Percentiles rank a stretch among this genome's conserved stretches.
Evolutionary conservation across 2,888 invertebrate species (phyloP).

Genomic region (Leptopilina myrica): DNA sequence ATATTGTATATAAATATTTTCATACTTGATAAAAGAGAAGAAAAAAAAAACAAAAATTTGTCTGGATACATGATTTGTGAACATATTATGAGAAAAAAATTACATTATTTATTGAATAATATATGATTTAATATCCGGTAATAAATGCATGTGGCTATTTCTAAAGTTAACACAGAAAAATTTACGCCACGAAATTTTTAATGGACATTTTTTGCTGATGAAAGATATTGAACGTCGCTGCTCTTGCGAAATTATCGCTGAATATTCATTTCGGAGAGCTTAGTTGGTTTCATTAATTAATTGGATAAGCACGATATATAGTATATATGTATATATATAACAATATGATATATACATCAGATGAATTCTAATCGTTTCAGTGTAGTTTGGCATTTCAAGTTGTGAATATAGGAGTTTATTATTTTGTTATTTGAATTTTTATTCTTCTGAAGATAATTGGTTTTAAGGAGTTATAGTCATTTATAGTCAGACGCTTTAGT

Average conservation of each 20-base stretch:
- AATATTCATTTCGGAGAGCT: slow-evolving; percentile 24
- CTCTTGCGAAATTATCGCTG: slow-evolving; percentile 23
- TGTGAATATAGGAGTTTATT: neutral
- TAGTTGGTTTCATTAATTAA: slow-evolving; percentile 25
- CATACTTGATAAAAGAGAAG: too few relatives aligned
- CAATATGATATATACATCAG: too few relatives aligned
- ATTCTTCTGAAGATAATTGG: neutral
- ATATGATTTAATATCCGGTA: slow-evolving; percentile 14
- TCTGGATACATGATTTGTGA: too few relatives aligned
- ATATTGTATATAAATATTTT: too few relatives aligned
- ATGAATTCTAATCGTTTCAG: neutral
- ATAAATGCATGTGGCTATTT: neutral
- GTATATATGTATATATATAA: too few relatives aligned
- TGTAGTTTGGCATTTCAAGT: neutral
- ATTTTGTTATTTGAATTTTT: neutral
- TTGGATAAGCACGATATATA: slow-evolving; percentile 13
- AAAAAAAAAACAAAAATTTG: neutral
- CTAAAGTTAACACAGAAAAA: neutral
- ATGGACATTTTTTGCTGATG: slow-evolving; percentile 30
- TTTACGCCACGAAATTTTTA: neutral
- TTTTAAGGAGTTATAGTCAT: neutral
- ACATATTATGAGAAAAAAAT: too few relatives aligned
- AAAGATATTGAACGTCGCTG: slow-evolving; percentile 34
- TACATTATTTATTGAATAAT: neutral
- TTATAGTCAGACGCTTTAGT: too few relatives aligned